Evolutionary conservation across 2,888 invertebrate genomes (phyloP).

Genomic region (Euplexia lucipara): DNA sequence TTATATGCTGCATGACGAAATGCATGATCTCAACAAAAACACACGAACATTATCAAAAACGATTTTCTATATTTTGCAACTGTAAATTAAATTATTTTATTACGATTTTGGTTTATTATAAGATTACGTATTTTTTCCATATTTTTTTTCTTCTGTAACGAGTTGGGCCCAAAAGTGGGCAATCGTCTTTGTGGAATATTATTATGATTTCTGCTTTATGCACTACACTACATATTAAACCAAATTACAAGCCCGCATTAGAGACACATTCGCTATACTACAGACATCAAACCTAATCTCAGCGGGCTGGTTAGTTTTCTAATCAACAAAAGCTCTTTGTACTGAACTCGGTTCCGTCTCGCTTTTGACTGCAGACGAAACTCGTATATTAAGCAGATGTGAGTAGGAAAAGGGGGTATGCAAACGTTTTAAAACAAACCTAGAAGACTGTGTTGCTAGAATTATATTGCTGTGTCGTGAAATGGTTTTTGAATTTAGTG

Average conservation of each 20-base stretch:
- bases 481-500: background rate
- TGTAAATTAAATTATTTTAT: no score
- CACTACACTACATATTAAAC: conserved; percentile 1
- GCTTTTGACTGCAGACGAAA: conserved; percentile 36
- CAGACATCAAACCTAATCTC: conserved; percentile 49
- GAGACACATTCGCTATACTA: conserved; percentile 21
- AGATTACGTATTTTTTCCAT: no score
- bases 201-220: no score
- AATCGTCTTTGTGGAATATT: no score
- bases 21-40: no score
- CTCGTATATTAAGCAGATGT: conserved; percentile 44
- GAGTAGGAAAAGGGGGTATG: conserved; percentile 2
- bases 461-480: background rate
- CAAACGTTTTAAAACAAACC: conserved; percentile 18
- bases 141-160: no score
- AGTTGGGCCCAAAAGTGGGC: no score
- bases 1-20: no score
- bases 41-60: no score
- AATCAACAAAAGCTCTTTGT: conserved; percentile 57
- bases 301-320: conserved; percentile 40
- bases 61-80: no score
- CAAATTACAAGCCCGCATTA: conserved; percentile 13
- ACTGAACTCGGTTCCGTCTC: conserved; percentile 23
- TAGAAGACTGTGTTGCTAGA: conserved; percentile 17
- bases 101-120: no score